phyloP scores from a whole-genome alignment of 2,797 vertebrate species.

The Diceros bicornis region DNA sequence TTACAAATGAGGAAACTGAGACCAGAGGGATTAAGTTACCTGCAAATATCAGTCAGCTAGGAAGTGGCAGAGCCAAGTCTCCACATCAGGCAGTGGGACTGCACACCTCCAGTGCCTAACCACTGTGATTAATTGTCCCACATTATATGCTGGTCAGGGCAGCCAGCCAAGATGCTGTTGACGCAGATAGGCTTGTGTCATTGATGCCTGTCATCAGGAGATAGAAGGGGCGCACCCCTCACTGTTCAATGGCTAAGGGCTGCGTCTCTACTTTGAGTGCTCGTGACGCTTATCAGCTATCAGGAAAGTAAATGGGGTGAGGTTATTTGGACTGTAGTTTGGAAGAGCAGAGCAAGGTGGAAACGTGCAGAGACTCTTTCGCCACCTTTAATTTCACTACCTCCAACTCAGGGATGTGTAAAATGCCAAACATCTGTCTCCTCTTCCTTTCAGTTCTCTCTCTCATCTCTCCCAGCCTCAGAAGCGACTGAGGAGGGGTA shows the following conservation, averaged over 20 bases:
- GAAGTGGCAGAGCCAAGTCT: not conserved
- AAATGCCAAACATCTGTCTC: not conserved
- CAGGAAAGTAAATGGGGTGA: not conserved
- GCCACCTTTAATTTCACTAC: not conserved
- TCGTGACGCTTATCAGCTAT: not conserved
- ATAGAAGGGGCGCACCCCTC: not conserved
- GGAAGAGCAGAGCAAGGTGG: not conserved
- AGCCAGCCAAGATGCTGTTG: no score
- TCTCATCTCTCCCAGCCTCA: not conserved
- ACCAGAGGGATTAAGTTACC: not conserved
- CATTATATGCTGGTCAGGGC: not conserved
- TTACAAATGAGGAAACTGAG: not conserved
- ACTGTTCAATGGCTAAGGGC: not conserved
- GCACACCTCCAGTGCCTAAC: not conserved
- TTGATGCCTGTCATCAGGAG: not conserved
- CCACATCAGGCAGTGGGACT: no score
- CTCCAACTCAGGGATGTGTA: not conserved
- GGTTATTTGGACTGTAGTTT: not conserved
- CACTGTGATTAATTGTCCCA: not conserved
- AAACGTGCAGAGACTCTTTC: not conserved
- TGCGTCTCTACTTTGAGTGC: no score
- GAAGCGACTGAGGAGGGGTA: not conserved
- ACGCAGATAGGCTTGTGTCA: not conserved
- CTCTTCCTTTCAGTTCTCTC: not conserved
- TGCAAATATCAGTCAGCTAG: not conserved